phyloP scores from a whole-genome alignment of 2,888 invertebrate species.

The Pseudeuparius sepicola region DNA sequence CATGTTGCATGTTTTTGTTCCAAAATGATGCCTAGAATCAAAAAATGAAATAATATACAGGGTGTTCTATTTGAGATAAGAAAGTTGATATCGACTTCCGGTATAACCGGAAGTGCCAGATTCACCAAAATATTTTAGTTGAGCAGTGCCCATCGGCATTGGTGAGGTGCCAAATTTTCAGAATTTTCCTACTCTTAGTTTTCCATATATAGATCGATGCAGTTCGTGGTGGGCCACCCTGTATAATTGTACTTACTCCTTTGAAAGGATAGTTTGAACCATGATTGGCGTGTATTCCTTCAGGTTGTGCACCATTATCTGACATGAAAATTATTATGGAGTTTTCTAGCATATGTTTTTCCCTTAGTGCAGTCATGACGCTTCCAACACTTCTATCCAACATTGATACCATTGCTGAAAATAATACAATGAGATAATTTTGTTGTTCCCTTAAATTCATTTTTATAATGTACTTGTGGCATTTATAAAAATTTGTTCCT shows the following conservation, averaged over 20 bases:
- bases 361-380: constrained; percentile 58
- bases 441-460: constrained; percentile 6
- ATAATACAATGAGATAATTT: constrained; percentile 10
- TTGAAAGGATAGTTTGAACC: constrained; percentile 73
- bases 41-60: too few relatives aligned
- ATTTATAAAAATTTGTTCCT: constrained; percentile 15
- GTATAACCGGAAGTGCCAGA: too few relatives aligned
- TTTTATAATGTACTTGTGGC: constrained; percentile 1
- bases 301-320: constrained; percentile 80
- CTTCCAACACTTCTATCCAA: constrained; percentile 81
- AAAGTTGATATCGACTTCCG: too few relatives aligned
- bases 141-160: too few relatives aligned
- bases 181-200: too few relatives aligned
- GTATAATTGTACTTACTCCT: constrained; percentile 57
- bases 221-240: too few relatives aligned
- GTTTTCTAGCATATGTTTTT: constrained; percentile 64
- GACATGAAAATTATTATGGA: constrained; percentile 80
- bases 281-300: constrained; percentile 61
- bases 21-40: too few relatives aligned
- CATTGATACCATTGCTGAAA: constrained; percentile 74
- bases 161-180: too few relatives aligned
- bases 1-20: too few relatives aligned
- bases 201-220: too few relatives aligned
- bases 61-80: too few relatives aligned
- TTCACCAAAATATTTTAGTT: too few relatives aligned